Percentiles rank a stretch among this genome's conserved stretches.
phyloP scores from a whole-genome alignment of 1,140 invertebrate genomes.

The Apis dorsata region DNA sequence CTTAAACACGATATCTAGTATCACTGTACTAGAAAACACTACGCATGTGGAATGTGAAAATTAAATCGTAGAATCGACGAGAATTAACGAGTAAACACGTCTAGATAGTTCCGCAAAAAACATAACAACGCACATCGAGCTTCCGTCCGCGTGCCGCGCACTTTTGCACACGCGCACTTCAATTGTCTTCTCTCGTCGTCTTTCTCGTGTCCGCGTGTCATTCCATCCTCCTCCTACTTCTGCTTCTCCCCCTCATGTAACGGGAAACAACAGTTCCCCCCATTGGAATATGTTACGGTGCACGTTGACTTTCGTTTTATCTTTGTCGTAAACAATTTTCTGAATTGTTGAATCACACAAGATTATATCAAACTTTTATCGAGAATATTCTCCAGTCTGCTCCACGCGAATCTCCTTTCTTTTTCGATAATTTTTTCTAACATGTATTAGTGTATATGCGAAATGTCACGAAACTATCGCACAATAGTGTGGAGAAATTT shows the following conservation, averaged over 20 bases:
- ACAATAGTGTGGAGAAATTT: neutral
- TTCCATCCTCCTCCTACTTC: conserved; percentile 10
- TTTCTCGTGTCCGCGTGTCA: conserved; percentile 10
- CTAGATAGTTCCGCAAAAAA: conserved; percentile 14
- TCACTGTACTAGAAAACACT: neutral
- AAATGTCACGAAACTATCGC: neutral
- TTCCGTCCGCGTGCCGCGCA: conserved; percentile 1
- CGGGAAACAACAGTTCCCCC: neutral
- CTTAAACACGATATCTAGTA: neutral
- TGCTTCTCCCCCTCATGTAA: neutral
- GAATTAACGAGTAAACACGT: neutral
- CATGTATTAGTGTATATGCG: neutral
- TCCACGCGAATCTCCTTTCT: too few species aligned
- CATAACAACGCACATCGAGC: conserved; percentile 9
- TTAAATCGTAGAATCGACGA: too few species aligned
- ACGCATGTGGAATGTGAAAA: too few species aligned
- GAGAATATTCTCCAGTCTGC: neutral
- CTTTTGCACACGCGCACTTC: conserved; percentile 42
- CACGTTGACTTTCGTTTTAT: neutral
- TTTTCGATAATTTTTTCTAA: neutral
- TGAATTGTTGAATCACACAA: neutral
- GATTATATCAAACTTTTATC: neutral
- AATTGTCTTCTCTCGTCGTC: conserved; percentile 17
- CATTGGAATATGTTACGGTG: conserved; percentile 6
- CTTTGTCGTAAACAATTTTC: neutral